Evolutionary conservation across 2,113 vertebrate species (phyloP).

Genomic region (Protomyctophum bolini): DNA sequence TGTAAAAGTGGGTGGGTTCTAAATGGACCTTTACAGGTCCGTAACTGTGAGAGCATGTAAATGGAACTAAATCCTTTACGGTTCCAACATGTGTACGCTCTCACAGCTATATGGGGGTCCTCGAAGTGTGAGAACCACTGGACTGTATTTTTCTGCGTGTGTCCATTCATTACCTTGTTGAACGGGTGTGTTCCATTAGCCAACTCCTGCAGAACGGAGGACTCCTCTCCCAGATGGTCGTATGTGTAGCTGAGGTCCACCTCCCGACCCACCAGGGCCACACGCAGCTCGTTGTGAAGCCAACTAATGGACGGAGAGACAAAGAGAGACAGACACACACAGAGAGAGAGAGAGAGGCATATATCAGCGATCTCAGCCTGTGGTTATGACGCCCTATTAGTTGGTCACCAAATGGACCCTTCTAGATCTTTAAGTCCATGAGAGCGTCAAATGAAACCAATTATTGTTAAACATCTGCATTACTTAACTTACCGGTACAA

Average conservation of each 20-base stretch:
- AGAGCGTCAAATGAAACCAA: too few species aligned
- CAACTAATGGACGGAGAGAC: slow-evolving; percentile 77
- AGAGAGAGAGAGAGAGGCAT: neutral
- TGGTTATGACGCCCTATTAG: neutral
- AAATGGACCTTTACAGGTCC: too few species aligned
- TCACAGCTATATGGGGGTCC: too few species aligned
- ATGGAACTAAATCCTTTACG: too few species aligned
- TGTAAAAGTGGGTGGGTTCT: too few species aligned
- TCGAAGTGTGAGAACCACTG: too few species aligned
- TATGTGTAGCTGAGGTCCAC: slow-evolving; percentile 94
- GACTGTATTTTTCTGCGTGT: neutral
- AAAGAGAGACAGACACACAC: neutral
- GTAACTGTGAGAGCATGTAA: too few species aligned
- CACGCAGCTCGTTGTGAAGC: slow-evolving; percentile 95
- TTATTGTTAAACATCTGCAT: too few species aligned
- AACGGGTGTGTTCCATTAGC: slow-evolving; percentile 89
- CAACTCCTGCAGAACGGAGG: slow-evolving; percentile 87
- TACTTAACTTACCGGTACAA: too few species aligned
- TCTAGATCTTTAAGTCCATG: too few species aligned
- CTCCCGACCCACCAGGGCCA: slow-evolving; percentile 87
- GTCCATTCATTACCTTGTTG: slow-evolving; percentile 79
- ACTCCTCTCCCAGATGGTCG: slow-evolving; percentile 91
- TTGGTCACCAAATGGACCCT: too few species aligned
- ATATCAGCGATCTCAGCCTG: too few species aligned
- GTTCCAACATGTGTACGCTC: neutral